Evolutionary conservation across 2,113 vertebrate species (phyloP).

Genomic region (Neotoma lepida): DNA sequence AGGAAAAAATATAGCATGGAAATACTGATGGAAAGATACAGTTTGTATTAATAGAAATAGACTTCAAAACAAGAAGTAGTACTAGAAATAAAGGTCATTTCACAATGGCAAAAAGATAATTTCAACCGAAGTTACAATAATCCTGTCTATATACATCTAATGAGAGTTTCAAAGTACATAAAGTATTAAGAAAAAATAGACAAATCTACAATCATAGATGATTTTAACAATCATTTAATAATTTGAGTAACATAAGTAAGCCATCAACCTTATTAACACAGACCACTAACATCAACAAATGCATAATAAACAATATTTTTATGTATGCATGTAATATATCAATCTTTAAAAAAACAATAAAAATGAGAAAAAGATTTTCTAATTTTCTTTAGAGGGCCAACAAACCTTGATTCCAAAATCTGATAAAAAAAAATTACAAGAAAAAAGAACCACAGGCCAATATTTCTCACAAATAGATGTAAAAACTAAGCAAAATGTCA

Average conservation of each 20-base stretch:
- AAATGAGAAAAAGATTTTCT: not conserved
- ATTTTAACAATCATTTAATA: slow-evolving; percentile 23
- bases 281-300: not conserved
- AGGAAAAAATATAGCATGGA: not conserved
- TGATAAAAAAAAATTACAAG: not conserved
- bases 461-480: not conserved
- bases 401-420: slow-evolving; percentile 30
- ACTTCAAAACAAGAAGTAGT: slow-evolving; percentile 5
- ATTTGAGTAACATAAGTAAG: slow-evolving; percentile 39
- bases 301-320: slow-evolving; percentile 42
- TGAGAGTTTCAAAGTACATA: slow-evolving; percentile 8
- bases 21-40: not conserved
- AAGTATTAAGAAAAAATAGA: not conserved
- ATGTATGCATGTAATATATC: not conserved
- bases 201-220: not conserved
- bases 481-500: slow-evolving; percentile 27
- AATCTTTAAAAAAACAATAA: slow-evolving; percentile 15
- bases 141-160: not conserved
- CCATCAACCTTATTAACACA: not conserved
- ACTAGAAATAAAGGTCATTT: not conserved
- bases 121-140: slow-evolving; percentile 15
- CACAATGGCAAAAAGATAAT: not conserved
- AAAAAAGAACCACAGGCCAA: not conserved
- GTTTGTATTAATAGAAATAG: slow-evolving; percentile 25
- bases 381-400: not conserved